phyloP scores from a whole-genome alignment of 2,888 invertebrate species.

The Orchesella flavescens region DNA sequence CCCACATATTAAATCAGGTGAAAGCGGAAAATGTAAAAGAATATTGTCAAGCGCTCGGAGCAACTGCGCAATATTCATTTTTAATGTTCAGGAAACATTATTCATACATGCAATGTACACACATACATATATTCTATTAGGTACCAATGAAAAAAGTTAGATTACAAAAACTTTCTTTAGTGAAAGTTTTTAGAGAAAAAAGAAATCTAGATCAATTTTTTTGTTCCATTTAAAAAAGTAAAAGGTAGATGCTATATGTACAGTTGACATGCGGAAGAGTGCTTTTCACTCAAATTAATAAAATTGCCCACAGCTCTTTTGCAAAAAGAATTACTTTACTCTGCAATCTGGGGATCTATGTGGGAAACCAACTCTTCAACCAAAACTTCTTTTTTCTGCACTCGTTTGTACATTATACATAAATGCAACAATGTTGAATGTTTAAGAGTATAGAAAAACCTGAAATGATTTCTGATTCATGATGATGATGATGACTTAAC shows the following conservation, averaged over 20 bases:
- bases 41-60: no score
- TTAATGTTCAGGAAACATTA: no score
- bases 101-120: no score
- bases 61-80: no score
- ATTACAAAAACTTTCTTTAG: background rate
- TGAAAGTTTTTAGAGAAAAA: background rate
- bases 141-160: no score
- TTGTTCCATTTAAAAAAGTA: background rate
- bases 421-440: no score
- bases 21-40: no score
- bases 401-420: no score
- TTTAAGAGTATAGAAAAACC: background rate
- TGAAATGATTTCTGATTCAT: conserved; percentile 24
- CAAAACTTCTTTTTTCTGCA: background rate
- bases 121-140: no score
- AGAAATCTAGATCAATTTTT: background rate
- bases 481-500: conserved; percentile 23
- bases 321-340: background rate
- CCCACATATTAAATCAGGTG: no score
- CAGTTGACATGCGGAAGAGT: background rate
- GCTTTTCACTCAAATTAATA: background rate
- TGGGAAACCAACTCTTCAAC: background rate
- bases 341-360: background rate
- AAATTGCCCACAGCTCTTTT: background rate
- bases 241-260: background rate